Percentiles rank a stretch among this genome's conserved stretches.
Evolutionary conservation across 1,140 invertebrate species (phyloP).

Genomic region (Pissodes strobi): DNA sequence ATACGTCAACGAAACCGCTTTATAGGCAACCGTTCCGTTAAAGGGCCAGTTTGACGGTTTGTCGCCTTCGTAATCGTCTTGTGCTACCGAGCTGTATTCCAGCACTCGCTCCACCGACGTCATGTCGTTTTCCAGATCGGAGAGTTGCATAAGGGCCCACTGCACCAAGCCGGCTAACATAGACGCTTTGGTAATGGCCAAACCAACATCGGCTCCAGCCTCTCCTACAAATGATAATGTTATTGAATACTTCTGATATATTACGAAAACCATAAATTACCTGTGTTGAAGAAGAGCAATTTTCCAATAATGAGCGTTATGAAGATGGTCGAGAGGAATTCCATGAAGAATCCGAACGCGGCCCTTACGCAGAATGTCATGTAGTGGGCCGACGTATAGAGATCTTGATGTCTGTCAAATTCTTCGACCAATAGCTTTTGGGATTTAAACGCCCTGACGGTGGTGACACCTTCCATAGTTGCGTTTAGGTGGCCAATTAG

Average conservation of each 20-base stretch:
- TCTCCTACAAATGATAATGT: conserved; percentile 19
- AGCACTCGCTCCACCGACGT: conserved; percentile 77
- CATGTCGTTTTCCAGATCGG: conserved; percentile 76
- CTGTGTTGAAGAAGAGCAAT: conserved; percentile 52
- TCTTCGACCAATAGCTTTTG: conserved; percentile 77
- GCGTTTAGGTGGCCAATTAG: conserved; percentile 72
- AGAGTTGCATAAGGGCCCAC: conserved; percentile 67
- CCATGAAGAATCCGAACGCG: conserved; percentile 77
- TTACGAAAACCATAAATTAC: conserved; percentile 17
- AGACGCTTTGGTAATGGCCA: conserved; percentile 63
- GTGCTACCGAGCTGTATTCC: conserved; percentile 72
- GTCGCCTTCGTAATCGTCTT: conserved; percentile 64
- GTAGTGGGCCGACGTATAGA: conserved; percentile 70
- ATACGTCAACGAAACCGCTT: conserved; percentile 70
- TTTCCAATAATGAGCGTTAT: conserved; percentile 69
- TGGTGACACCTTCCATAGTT: conserved; percentile 75
- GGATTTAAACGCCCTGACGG: conserved; percentile 82
- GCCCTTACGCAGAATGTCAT: conserved; percentile 65
- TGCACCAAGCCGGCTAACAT: conserved; percentile 56
- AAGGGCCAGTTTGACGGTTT: conserved; percentile 66
- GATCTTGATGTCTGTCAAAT: conserved; percentile 79
- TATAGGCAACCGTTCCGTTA: conserved; percentile 70
- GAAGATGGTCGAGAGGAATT: conserved; percentile 75
- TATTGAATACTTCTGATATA: neutral
- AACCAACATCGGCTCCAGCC: conserved; percentile 61